phyloP scores from a whole-genome alignment of 2,797 vertebrate genomes.

The Gila robusta region DNA sequence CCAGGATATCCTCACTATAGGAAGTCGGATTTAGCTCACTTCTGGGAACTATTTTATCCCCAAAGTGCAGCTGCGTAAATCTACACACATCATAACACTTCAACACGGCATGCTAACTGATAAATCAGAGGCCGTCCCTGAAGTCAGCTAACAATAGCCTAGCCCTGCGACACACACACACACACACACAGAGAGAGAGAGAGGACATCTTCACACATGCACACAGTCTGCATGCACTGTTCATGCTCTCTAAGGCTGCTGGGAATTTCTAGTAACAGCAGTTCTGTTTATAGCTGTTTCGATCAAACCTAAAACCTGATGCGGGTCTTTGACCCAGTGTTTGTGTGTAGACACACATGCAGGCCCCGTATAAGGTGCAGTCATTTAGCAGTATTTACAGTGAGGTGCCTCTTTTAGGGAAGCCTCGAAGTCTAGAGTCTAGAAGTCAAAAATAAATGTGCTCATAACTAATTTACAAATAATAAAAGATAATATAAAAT shows the following conservation, averaged over 20 bases:
- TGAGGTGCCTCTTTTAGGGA: background rate
- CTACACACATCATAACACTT: background rate
- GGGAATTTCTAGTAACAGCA: background rate
- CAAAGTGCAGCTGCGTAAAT: background rate
- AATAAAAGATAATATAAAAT: background rate
- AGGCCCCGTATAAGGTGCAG: background rate
- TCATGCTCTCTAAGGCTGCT: constrained; percentile 25
- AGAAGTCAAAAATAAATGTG: constrained; percentile 1
- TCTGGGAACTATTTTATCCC: background rate
- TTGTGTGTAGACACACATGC: constrained; percentile 15
- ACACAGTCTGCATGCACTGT: constrained; percentile 3
- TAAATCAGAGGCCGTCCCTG: background rate
- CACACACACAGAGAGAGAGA: background rate
- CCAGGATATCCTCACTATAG: background rate
- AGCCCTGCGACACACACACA: background rate
- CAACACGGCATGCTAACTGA: background rate
- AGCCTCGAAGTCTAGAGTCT: background rate
- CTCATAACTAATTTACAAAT: background rate
- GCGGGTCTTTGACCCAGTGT: constrained; percentile 17
- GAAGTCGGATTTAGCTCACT: background rate
- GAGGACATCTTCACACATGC: background rate
- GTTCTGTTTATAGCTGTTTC: constrained; percentile 39
- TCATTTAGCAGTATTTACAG: background rate
- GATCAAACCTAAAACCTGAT: constrained; percentile 17
- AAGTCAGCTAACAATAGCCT: background rate